Conservation (phyloP, 2,888 invertebrate genomes). For the Cheilosia urbana region DNA sequence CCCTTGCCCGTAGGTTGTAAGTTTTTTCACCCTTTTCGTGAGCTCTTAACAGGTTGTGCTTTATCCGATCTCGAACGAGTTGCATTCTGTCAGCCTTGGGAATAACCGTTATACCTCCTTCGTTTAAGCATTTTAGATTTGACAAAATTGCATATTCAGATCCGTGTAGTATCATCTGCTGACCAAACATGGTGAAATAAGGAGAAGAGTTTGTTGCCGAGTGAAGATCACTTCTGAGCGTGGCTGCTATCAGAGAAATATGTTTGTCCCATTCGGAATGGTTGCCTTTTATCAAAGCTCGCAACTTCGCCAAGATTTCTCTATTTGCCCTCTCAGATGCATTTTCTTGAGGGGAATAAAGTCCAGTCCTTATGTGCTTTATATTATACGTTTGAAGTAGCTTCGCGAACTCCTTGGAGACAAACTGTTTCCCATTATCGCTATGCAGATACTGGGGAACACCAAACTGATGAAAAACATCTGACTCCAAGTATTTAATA, state of each 20-base stretch:
- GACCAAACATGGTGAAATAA: not conserved
- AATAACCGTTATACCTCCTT: not conserved
- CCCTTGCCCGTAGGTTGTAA: not conserved
- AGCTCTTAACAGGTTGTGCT: not conserved
- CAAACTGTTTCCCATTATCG: not conserved
- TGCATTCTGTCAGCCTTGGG: not conserved
- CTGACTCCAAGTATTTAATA: not conserved
- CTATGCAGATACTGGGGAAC: no score
- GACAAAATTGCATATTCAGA: not conserved
- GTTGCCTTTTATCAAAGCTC: not conserved
- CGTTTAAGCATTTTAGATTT: not conserved
- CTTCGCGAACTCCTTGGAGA: not conserved
- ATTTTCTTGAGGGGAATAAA: not conserved
- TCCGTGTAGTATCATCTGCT: not conserved
- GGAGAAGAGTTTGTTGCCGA: not conserved
- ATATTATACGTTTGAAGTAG: not conserved
- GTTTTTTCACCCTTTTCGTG: not conserved
- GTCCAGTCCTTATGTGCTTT: not conserved
- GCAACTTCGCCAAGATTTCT: not conserved
- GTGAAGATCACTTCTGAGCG: not conserved
- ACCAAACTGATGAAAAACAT: not conserved
- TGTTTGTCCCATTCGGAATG: not conserved
- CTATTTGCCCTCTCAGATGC: not conserved
- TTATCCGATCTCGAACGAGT: not conserved
- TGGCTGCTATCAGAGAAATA: not conserved